These are phyloP conservation scores for Bhutanitis thaidina DNA, from an alignment of 2,888 invertebrate genomes.

Conservation along the genomic window DNA sequence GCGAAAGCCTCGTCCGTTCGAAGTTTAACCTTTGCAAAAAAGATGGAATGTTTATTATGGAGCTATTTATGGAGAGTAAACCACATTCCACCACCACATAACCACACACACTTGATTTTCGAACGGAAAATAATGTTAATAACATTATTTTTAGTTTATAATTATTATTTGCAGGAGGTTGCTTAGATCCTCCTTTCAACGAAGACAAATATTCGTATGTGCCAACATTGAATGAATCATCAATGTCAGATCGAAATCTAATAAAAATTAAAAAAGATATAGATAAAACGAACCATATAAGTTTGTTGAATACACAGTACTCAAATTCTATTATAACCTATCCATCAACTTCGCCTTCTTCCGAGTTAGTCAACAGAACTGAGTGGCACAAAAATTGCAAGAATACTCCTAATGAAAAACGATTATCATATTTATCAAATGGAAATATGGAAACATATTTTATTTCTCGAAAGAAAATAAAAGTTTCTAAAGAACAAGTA, in stretches of 20 bases:
- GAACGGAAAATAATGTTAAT: no score
- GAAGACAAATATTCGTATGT: constrained; percentile 59
- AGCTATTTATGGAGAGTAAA: no score
- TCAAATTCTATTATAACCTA: constrained; percentile 54
- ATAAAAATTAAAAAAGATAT: constrained; percentile 22
- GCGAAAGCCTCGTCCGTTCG: no score
- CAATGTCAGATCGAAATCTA: constrained; percentile 21
- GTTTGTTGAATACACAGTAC: constrained; percentile 27
- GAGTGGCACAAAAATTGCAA: constrained; percentile 26
- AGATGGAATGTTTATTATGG: no score
- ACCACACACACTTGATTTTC: no score
- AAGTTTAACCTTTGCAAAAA: no score
- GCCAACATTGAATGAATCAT: constrained; percentile 25
- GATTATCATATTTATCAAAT: constrained; percentile 18
- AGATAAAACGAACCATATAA: neutral
- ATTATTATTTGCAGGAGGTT: constrained; percentile 51
- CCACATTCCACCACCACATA: no score
- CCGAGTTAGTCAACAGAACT: constrained; percentile 25
- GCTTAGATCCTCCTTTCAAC: constrained; percentile 62
- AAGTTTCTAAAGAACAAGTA: constrained; percentile 14
- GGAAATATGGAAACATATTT: constrained; percentile 34
- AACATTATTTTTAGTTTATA: no score
- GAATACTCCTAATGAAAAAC: constrained; percentile 15
- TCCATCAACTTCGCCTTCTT: constrained; percentile 36
- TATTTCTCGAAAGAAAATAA: constrained; percentile 35